phyloP scores from a whole-genome alignment of 2,113 vertebrate species.

The Ailurus styani region DNA sequence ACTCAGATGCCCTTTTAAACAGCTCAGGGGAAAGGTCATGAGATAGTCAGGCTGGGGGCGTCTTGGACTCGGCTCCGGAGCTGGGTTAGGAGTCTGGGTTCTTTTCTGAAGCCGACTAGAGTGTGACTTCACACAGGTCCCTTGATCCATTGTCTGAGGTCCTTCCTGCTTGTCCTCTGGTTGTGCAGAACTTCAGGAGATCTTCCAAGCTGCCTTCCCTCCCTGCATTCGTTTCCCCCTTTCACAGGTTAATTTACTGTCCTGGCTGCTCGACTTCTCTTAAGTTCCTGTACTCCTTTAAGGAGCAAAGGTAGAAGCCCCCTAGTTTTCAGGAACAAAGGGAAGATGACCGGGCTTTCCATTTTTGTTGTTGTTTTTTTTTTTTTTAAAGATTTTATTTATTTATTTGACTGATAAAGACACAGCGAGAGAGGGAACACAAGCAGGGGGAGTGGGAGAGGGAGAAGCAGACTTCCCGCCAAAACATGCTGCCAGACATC shows the following conservation, averaged over 20 bases:
- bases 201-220: neutral
- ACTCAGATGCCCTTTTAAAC: constrained; percentile 42
- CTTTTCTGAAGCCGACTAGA: neutral
- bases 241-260: neutral
- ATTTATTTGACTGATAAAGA: too few relatives aligned
- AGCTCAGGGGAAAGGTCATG: neutral
- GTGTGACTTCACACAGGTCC: neutral
- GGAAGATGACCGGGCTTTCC: neutral
- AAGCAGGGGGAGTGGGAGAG: too few relatives aligned
- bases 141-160: neutral
- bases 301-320: neutral
- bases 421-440: too few relatives aligned
- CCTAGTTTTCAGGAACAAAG: neutral
- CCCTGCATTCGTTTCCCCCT: neutral
- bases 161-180: neutral
- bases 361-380: too few relatives aligned
- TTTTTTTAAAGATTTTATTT: too few relatives aligned
- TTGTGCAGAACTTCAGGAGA: too few relatives aligned
- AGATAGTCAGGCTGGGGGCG: neutral
- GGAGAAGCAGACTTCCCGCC: too few relatives aligned
- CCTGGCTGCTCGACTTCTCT: neutral
- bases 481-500: too few relatives aligned
- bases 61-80: neutral
- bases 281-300: neutral
- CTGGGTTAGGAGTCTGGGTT: neutral